phyloP scores from a whole-genome alignment of 2,797 vertebrate genomes.

The Anniella stebbinsi region DNA sequence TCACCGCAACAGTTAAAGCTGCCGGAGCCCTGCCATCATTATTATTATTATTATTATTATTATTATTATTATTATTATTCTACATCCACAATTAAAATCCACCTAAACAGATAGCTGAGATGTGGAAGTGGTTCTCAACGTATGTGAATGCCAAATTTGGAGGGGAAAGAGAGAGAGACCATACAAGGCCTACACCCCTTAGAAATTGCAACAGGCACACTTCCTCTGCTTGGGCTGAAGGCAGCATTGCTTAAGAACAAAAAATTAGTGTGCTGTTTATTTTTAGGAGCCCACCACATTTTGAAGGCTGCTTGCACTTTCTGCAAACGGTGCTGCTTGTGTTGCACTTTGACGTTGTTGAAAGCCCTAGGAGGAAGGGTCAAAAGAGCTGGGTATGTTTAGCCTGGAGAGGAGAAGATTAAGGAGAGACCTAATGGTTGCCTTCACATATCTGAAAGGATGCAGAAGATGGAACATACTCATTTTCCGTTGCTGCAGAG shows the following conservation, averaged over 20 bases:
- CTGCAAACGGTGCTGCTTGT: neutral
- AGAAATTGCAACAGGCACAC: neutral
- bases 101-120: neutral
- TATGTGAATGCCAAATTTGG: neutral
- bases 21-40: too few relatives aligned
- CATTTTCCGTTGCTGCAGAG: neutral
- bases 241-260: neutral
- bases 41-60: too few relatives aligned
- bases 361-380: too few relatives aligned
- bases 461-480: neutral
- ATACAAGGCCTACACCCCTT: neutral
- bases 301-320: neutral
- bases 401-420: neutral
- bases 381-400: too few relatives aligned
- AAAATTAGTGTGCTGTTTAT: neutral
- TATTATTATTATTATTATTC: too few relatives aligned
- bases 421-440: too few relatives aligned
- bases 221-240: conserved; percentile 24
- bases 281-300: neutral
- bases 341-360: neutral
- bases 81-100: too few relatives aligned
- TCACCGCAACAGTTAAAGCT: too few relatives aligned
- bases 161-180: neutral
- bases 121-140: rapidly evolving
- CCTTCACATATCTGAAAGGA: neutral